Conservation (phyloP, 2,113 vertebrate species). For the Cochlearius cochlearius region DNA sequence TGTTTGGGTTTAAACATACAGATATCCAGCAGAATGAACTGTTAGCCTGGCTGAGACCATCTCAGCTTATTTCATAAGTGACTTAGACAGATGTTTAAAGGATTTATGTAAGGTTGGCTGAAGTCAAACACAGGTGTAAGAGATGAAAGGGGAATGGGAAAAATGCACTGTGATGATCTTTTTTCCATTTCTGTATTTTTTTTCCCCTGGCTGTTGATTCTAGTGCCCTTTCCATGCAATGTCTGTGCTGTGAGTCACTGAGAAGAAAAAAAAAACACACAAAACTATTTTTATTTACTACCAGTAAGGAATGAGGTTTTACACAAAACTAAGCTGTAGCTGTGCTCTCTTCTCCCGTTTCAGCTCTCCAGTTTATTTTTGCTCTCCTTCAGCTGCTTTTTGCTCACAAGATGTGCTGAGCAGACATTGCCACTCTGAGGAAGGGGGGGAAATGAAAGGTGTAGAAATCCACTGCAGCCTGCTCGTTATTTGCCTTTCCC, state of each 20-base stretch:
- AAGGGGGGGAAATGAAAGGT: slow-evolving; percentile 39
- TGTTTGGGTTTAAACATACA: slow-evolving; percentile 57
- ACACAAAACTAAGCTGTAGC: slow-evolving; percentile 44
- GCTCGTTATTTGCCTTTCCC: background rate
- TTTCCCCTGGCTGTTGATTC: slow-evolving; percentile 58
- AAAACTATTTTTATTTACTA: slow-evolving; percentile 71
- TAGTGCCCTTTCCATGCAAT: slow-evolving; percentile 65
- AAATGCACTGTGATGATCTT: slow-evolving; percentile 67
- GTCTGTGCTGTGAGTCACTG: slow-evolving; percentile 69
- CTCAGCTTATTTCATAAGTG: slow-evolving; percentile 72
- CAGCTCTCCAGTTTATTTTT: slow-evolving; percentile 42
- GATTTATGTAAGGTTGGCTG: slow-evolving; percentile 75
- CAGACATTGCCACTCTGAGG: slow-evolving; percentile 56
- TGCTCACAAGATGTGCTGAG: slow-evolving; percentile 43
- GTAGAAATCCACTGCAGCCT: background rate
- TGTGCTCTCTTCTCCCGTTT: slow-evolving; percentile 46
- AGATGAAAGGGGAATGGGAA: slow-evolving; percentile 77
- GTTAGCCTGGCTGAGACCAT: slow-evolving; percentile 63
- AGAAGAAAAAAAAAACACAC: background rate
- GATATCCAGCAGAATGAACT: slow-evolving; percentile 59
- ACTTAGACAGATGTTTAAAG: slow-evolving; percentile 77
- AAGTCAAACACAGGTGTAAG: slow-evolving; percentile 80
- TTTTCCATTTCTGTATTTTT: slow-evolving; percentile 68
- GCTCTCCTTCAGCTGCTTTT: background rate
- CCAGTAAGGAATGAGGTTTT: slow-evolving; percentile 68